phyloP scores from a whole-genome alignment of 2,113 vertebrate genomes.

The Silurus asotus region DNA sequence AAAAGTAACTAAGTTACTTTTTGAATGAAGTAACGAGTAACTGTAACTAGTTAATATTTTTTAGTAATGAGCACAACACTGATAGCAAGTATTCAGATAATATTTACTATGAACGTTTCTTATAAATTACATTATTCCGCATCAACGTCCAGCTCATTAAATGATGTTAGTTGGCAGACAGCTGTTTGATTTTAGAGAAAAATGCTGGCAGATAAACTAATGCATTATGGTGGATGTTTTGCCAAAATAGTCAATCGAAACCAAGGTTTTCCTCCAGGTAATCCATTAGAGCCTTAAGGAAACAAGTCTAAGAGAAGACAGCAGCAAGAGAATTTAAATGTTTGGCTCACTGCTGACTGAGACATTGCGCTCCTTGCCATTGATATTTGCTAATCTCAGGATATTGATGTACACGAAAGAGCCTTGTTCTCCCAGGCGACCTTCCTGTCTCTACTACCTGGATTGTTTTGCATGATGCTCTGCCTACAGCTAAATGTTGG shows the following conservation, averaged over 20 bases:
- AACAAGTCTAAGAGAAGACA: constrained; percentile 41
- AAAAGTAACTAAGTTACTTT: too few species aligned
- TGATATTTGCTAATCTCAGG: constrained; percentile 35
- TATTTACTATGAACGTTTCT: not conserved
- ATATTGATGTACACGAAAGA: constrained; percentile 42
- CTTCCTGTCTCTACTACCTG: constrained; percentile 1
- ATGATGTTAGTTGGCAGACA: constrained; percentile 33
- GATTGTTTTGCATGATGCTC: not conserved
- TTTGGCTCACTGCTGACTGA: not conserved
- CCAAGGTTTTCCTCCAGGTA: constrained; percentile 41
- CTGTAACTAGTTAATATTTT: too few species aligned
- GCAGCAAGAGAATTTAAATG: constrained; percentile 11
- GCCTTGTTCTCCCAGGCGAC: constrained; percentile 11
- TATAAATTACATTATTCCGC: constrained; percentile 40
- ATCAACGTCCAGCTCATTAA: constrained; percentile 42
- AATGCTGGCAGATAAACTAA: not conserved
- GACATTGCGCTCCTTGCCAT: not conserved
- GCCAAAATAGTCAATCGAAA: constrained; percentile 44
- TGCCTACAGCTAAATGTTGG: constrained; percentile 13
- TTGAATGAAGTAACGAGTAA: too few species aligned
- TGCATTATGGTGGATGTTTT: constrained; percentile 26
- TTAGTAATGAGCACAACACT: too few species aligned
- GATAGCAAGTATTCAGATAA: not conserved
- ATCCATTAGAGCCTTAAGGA: constrained; percentile 58
- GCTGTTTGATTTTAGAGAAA: constrained; percentile 29